Conservation (phyloP, 2,888 invertebrate genomes). For the Graphium colonna region DNA sequence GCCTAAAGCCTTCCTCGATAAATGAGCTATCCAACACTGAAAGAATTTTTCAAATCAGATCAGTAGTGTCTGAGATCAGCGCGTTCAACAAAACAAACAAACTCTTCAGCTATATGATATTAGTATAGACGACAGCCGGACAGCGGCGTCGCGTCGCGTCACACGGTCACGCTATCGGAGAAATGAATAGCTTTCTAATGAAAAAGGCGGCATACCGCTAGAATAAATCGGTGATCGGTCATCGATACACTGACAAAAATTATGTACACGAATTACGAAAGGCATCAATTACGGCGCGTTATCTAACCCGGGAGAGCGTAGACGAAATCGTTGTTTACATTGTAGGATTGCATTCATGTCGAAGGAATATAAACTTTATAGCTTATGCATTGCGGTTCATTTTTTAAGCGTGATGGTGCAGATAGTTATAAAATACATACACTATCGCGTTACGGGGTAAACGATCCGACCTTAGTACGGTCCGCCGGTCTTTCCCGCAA, state of each 20-base stretch:
- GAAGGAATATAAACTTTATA: conserved; percentile 38
- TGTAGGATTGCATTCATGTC: background rate
- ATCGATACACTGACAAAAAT: conserved; percentile 43
- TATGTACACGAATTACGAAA: conserved; percentile 46
- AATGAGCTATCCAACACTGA: too few species aligned
- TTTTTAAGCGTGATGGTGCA: conserved; percentile 43
- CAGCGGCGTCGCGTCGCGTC: conserved; percentile 19
- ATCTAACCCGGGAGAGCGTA: conserved; percentile 35
- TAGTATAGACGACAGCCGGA: conserved; percentile 18
- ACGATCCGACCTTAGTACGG: conserved; percentile 69
- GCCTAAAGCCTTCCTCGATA: too few species aligned
- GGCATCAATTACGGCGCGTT: conserved; percentile 52
- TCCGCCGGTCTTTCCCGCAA: conserved; percentile 55
- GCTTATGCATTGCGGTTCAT: conserved; percentile 37
- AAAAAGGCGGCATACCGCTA: conserved; percentile 16
- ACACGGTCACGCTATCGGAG: conserved; percentile 20
- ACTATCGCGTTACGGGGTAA: conserved; percentile 66
- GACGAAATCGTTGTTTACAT: conserved; percentile 38
- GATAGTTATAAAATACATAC: conserved; percentile 60
- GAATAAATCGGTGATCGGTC: conserved; percentile 27
- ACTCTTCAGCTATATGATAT: too few species aligned
- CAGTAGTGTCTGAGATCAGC: too few species aligned
- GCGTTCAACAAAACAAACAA: too few species aligned
- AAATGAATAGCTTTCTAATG: conserved; percentile 13
- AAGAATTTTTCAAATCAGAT: too few species aligned